Evolutionary conservation across 2,113 vertebrate genomes (phyloP), one percentile per base, ranked within the genome.

Genomic region (Dunckerocampus dactyliophorus): DNA sequence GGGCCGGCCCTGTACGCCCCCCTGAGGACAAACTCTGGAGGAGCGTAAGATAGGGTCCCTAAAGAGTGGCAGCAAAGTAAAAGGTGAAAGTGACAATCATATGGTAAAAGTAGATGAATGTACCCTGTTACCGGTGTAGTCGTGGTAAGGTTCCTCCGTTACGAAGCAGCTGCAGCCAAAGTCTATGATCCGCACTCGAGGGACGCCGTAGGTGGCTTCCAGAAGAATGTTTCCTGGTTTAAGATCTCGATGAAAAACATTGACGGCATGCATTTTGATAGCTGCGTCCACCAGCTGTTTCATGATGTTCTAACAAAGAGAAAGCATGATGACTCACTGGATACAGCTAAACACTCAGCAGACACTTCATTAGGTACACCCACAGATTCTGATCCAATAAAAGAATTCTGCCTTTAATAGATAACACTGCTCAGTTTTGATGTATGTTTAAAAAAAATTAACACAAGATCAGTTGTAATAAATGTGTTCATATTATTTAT

Each of bases 211-310:
- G 7, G 54, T 56, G 54, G 34, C 54, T 31, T 56, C 37, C 37
- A 56, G 37, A n/a, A 56, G 54, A 39, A 56, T 21, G 37, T 56
- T 56, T 8, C 54, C 54, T 16, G 37, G 54, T 21, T 56, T 56
- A n/a, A 56, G 54, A 21, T 56, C 54, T 15, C 54, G 37, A 15
- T 56, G 54, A 31, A 56, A 56, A 37, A 56, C 54, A 31, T 56
- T 56, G 37, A 56, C 54, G 19, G 54, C 54, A 37, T 56, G 54
- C 54, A 56, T 56, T 56, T 56, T 56, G 37, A 56, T 56, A 31
- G 37, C 37, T 34, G 54, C 54, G 19, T 56, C 54, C 34, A 56
- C 54, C 34, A 56, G 37, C 19, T 56, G 54, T 31, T 37, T 56
- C 34, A 56, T 56, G 54, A 56, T 56, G 54, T 56, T 56, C 54